These are phyloP conservation scores for Oryzaephilus surinamensis DNA, from an alignment of 1,140 invertebrate genomes.

Conservation along the genomic window DNA sequence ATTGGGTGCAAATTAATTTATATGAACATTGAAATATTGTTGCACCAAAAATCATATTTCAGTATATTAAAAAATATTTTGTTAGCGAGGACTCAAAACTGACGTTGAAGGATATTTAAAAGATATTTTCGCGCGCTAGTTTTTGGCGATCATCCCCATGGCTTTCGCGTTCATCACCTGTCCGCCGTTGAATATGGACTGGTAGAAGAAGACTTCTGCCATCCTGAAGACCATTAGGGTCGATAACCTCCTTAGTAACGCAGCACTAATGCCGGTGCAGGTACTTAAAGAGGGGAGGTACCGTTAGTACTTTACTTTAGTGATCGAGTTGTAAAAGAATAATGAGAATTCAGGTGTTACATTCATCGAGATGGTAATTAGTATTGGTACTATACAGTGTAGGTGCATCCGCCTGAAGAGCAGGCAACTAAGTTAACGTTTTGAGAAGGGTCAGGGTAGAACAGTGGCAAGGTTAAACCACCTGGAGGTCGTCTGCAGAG, in stretches of 20 bases:
- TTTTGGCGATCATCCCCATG: slow-evolving; percentile 23
- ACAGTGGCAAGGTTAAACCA: no score
- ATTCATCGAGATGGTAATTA: slow-evolving; percentile 3
- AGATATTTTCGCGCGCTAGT: slow-evolving; percentile 21
- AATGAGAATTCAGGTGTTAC: slow-evolving; percentile 11
- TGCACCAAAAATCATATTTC: no score
- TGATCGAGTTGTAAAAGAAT: slow-evolving; percentile 27
- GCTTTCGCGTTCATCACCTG: slow-evolving; percentile 23
- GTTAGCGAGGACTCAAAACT: no score
- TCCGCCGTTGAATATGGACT: slow-evolving; percentile 26
- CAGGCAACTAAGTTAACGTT: slow-evolving; percentile 6
- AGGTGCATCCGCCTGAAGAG: slow-evolving; percentile 3
- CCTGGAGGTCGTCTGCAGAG: no score
- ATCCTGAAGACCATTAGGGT: slow-evolving; percentile 23
- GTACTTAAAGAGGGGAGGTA: slow-evolving; percentile 28
- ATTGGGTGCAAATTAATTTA: no score
- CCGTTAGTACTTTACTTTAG: slow-evolving; percentile 30
- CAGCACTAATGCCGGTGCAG: slow-evolving; percentile 20
- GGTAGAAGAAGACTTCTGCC: slow-evolving; percentile 25
- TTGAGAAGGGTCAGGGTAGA: no score
- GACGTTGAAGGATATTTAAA: no score
- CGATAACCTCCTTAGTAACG: slow-evolving; percentile 23
- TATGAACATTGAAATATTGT: no score
- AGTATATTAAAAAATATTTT: no score
- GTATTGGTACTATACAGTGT: not conserved